A percentile compares a stretch with the other conserved stretches of the same genome.
phyloP scores from a whole-genome alignment of 2,797 vertebrate genomes.

The Remorina albescens region DNA sequence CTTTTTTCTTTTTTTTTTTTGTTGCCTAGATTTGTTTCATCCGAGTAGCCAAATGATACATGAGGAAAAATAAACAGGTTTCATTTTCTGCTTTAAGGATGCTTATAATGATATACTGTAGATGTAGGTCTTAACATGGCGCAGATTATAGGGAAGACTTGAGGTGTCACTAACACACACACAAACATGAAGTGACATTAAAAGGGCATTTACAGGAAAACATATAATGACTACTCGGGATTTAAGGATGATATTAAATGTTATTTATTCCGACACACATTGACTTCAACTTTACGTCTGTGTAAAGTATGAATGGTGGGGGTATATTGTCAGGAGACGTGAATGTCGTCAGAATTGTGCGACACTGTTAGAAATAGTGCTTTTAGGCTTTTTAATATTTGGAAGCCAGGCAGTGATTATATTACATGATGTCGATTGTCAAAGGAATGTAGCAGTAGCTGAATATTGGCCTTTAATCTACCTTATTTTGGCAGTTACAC shows the following conservation, averaged over 20 bases:
- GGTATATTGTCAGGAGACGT: slow-evolving; percentile 11
- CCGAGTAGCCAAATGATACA: neutral
- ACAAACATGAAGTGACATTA: neutral
- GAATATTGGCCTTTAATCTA: too few relatives aligned
- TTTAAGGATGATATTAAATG: neutral
- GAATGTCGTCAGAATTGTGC: slow-evolving; percentile 47
- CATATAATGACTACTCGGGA: too few relatives aligned
- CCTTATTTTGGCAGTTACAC: too few relatives aligned
- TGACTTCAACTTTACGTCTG: neutral
- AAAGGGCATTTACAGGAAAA: neutral
- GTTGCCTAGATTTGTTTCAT: neutral
- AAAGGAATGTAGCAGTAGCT: neutral
- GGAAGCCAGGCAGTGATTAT: neutral
- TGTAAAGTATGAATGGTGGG: neutral
- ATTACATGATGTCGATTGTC: neutral
- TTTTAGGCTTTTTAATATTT: neutral
- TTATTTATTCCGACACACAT: neutral
- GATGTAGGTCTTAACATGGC: neutral
- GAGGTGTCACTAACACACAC: too few relatives aligned
- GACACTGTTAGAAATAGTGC: neutral
- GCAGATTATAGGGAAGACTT: neutral
- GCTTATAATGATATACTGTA: neutral
- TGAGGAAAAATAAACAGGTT: neutral
- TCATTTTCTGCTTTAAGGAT: neutral
- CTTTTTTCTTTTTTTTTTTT: too few relatives aligned